These are phyloP conservation scores for Lepilemur ruficaudatus DNA, from an alignment of 2,797 vertebrate genomes.

Conservation along the genomic window DNA sequence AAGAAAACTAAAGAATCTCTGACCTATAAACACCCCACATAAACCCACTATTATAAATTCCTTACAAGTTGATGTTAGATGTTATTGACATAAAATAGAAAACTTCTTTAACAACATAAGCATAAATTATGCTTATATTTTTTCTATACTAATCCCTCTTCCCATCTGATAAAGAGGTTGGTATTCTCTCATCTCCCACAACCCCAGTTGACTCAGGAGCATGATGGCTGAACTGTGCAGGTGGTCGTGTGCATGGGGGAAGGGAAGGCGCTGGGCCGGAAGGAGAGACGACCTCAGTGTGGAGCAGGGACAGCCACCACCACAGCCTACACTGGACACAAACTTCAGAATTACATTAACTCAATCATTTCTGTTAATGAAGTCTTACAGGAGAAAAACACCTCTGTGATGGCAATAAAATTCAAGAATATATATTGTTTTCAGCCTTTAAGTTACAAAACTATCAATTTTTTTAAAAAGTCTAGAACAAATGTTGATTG, in stretches of 20 bases:
- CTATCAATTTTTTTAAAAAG: not conserved
- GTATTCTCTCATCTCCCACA: not conserved
- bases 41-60: not conserved
- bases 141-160: not conserved
- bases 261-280: not conserved
- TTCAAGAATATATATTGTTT: not conserved
- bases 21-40: not conserved
- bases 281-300: accelerated
- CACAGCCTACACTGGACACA: not conserved
- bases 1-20: not conserved
- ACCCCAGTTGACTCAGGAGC: not conserved
- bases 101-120: not conserved
- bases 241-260: accelerated
- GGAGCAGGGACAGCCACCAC: accelerated
- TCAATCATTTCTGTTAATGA: not conserved
- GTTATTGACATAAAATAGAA: not conserved
- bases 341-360: not conserved
- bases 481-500: not conserved
- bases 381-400: not conserved
- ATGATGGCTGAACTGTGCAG: no score
- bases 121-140: not conserved
- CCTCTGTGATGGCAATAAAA: not conserved
- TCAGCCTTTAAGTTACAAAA: not conserved
- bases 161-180: not conserved
- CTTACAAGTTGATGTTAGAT: not conserved